phyloP scores from a whole-genome alignment of 2,797 vertebrate genomes.

The Psittacula echo region DNA sequence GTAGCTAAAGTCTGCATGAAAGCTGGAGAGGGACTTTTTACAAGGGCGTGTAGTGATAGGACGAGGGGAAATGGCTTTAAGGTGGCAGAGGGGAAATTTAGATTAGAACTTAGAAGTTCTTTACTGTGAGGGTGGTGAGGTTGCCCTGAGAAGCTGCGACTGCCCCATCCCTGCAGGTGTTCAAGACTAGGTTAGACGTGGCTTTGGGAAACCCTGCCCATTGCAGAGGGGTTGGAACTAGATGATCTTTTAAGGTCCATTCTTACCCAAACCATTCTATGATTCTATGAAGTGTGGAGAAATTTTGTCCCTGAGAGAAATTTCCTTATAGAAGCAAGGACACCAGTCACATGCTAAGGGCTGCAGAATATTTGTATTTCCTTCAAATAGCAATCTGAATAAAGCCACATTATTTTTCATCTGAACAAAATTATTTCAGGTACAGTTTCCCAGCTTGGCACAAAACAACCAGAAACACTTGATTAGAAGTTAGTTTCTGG shows the following conservation, averaged over 20 bases:
- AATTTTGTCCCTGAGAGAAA: not conserved
- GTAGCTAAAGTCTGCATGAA: not conserved
- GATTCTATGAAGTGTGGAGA: not conserved
- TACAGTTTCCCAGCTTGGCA: not conserved
- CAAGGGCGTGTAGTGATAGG: not conserved
- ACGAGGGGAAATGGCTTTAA: not conserved
- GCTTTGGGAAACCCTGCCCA: not conserved
- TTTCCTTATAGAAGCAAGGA: not conserved
- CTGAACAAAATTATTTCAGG: not conserved
- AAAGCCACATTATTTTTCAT: not conserved
- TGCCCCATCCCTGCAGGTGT: not conserved
- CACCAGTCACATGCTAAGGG: not conserved
- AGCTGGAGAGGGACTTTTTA: not conserved
- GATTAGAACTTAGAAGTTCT: not conserved
- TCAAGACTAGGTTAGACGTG: not conserved
- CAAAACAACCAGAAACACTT: not conserved
- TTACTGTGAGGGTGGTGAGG: not conserved
- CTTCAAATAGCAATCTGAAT: not conserved
- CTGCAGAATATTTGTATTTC: not conserved
- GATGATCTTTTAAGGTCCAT: not conserved
- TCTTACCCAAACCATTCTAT: not conserved
- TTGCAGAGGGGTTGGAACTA: not conserved
- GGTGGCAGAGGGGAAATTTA: not conserved
- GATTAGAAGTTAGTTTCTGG: not conserved
- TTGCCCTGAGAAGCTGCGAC: not conserved